Evolutionary conservation across 2,797 vertebrate species (phyloP), one percentile per base, ranked within the genome.

Genomic region (Sebastes elongatus): DNA sequence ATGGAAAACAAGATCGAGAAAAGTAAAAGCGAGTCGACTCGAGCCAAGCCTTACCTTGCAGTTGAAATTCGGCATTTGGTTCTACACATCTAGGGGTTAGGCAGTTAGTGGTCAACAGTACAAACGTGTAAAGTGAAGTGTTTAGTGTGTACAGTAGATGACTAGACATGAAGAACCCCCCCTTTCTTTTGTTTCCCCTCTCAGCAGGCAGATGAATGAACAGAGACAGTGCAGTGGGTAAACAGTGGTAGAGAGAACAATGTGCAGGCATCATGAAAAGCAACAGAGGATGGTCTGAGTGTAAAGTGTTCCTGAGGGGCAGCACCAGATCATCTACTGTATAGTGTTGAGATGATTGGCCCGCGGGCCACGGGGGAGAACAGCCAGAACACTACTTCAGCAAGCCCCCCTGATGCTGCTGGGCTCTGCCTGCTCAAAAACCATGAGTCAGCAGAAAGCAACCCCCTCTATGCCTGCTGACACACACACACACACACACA

Each of bases 361-460:
- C 85, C 18, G 1, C 30, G 65, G 85, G 80, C 76, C 56, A 75
- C 59, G 33, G 85, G 63, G 63, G 69, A 79, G 66, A 71, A 75
- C 63, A 74, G 70, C 70, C 77, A 77, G 68, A 63, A 68, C 60
- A 81, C 53, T 53, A 62, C 82, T 79, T 78, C 76, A 76, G 85
- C 80, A 69, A 76, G 49, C 76, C 78, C 81, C 78, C 80, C 76
- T 71, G 46, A 46, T 76, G 68, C 78, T 71, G 53, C 78, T 71
- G 53, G 30, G 65, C 70, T 71, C 57, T 78, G 83, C 68, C 82
- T 77, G 59, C 85, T 80, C 32, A 84, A 84, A 89, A 88, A 64
- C 42, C 33, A 87, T 88, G 89, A 93, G 71, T 92, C 91, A 91
- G 91, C 90, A 92, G 71, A 93, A 88, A 83, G 22, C 82, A 66